These are phyloP conservation scores for Calvadosia cruxmelitensis DNA, from an alignment of 30 jellyfish, hydroid and myxozoan species.

Conservation along the genomic window DNA sequence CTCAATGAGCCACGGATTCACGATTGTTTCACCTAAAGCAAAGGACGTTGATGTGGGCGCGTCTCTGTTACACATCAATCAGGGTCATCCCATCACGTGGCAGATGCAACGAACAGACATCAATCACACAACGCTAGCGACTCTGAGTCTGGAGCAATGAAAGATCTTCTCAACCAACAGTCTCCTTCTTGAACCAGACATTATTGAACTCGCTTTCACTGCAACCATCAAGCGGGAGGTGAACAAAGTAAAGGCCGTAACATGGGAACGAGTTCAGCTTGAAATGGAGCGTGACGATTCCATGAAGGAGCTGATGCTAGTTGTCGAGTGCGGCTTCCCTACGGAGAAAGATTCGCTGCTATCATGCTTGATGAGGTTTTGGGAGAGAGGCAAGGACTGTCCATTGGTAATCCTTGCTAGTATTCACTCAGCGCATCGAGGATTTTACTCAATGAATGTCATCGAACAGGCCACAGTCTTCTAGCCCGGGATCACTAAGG, in stretches of 20 bases:
- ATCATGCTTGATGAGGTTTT: background rate
- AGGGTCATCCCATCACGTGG: background rate
- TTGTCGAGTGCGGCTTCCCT: slow-evolving; percentile 14
- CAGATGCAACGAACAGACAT: background rate
- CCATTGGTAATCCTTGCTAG: background rate
- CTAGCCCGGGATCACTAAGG: slow-evolving; percentile 22
- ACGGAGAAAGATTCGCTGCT: slow-evolving; percentile 5
- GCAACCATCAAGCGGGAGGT: no score
- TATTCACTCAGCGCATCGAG: slow-evolving; percentile 15
- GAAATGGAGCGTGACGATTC: slow-evolving; percentile 4
- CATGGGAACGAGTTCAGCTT: slow-evolving; percentile 1
- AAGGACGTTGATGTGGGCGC: background rate
- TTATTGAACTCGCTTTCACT: no score
- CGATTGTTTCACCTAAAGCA: background rate
- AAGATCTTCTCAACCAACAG: no score
- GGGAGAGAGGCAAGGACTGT: slow-evolving; percentile 8
- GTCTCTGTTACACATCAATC: background rate
- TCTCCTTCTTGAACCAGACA: no score
- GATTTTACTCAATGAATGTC: slow-evolving; percentile 1
- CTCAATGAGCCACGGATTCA: background rate
- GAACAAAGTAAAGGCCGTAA: background rate
- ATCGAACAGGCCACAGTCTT: slow-evolving; percentile 13
- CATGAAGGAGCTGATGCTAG: background rate
- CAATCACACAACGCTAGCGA: no score
- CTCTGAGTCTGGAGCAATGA: no score